These are phyloP conservation scores for Ephydatia muelleri DNA, from an alignment of 37 sponge, comb jelly and placozoan species.

Conservation along the genomic window DNA sequence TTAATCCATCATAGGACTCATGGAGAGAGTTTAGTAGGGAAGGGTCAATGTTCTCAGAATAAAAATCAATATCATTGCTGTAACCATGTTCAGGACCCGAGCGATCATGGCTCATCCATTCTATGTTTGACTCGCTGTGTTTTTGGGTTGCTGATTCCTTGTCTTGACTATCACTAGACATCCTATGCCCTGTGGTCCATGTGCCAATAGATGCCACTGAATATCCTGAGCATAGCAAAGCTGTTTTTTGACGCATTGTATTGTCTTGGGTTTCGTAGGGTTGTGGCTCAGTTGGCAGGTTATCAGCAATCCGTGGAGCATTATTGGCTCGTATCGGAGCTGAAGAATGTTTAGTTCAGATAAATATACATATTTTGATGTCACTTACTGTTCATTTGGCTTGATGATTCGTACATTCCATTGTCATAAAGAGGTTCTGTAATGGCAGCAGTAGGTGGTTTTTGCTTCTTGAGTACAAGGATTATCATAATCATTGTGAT, in stretches of 20 bases:
- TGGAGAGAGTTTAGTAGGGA: not conserved
- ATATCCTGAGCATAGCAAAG: not conserved
- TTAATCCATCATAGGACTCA: not conserved
- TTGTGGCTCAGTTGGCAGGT: not conserved
- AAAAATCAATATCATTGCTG: not conserved
- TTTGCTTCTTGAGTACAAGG: not conserved
- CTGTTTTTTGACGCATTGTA: not conserved
- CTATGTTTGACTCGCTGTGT: not conserved
- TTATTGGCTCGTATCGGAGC: not conserved
- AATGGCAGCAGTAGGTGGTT: not conserved
- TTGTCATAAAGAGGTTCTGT: not conserved
- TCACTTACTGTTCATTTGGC: not conserved
- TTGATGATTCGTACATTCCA: not conserved
- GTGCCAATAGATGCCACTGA: not conserved
- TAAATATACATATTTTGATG: not conserved
- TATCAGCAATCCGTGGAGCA: not conserved
- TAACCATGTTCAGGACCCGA: not conserved
- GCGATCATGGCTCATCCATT: not conserved
- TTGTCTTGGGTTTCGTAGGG: not conserved
- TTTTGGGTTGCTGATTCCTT: not conserved
- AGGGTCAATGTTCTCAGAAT: not conserved
- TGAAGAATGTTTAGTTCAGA: not conserved
- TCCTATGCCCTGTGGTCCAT: not conserved
- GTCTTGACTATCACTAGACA: no score
- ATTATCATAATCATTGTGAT: not conserved